Base-by-base conservation (phyloP, 2,888 invertebrate species). In the Hydrotaea cyrtoneurina region DNA sequence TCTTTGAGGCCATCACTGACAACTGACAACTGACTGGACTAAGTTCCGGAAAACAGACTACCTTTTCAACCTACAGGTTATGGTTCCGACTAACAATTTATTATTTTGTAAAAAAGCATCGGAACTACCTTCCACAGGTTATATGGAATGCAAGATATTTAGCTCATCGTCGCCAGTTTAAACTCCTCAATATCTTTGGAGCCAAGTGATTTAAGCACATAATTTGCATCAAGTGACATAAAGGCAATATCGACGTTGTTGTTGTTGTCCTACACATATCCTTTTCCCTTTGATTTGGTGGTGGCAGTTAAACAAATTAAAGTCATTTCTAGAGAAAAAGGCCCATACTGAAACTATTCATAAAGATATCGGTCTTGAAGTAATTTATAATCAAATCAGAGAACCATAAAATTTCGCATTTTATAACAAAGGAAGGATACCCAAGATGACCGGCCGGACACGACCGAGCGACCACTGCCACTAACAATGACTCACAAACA, bases 401-500 rank as follows among this genome's bases (percentile, higher is more conserved):
- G 46, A 69, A 69, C 69, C 23, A 69, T 69, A 69, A 69, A 69
- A 69, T 69, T 69, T 43, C 43, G 11, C 21, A 69, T 69, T 69
- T 69, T 69, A 69, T 46, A 69, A 69, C 69, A 69, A 69, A 69
- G 19, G 23, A 69, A 69, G 69, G 46, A 69, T 69, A 46, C 23
- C 8, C 43, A 23, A 69, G 15, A 46, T 21, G 19, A 76, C 11
- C 19, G 23, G 50, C 21, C 13, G 7, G 4, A 50, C 69, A 26
- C 3, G 50, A 78, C n/a, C n/a, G n/a, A n/a, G n/a, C n/a, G n/a
- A n/a, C n/a, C n/a, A n/a, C n/a, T n/a, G n/a, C n/a, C n/a, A 71
- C n/a, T 26, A 71, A 73, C 57, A 80, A 83, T 83, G 83, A 83
- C 80, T 83, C 83, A 83, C 66, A 74, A 23, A 62, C 50, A 62